Evolutionary conservation across 1,140 invertebrate genomes (phyloP).

Genomic region (Halesus radiatus): DNA sequence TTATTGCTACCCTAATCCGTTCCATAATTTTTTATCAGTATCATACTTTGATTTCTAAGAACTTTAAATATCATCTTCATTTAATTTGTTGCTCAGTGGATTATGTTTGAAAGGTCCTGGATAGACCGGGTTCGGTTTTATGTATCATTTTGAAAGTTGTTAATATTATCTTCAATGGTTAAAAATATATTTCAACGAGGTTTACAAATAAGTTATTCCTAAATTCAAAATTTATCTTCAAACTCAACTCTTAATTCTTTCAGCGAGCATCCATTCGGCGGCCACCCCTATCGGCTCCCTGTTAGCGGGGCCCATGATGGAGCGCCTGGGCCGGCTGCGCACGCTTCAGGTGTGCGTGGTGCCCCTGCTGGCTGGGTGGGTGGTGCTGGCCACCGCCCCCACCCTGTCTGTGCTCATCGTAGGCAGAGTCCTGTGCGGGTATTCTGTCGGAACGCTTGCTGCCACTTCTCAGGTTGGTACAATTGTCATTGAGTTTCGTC

Average conservation of each 20-base stretch:
- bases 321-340: conserved; percentile 73
- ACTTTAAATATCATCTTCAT: too few species aligned
- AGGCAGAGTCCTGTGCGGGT: conserved; percentile 77
- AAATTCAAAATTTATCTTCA: background rate
- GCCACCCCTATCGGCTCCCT: conserved; percentile 77
- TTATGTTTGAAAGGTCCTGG: too few species aligned
- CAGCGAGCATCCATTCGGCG: conserved; percentile 78
- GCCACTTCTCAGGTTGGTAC: conserved; percentile 75
- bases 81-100: too few species aligned
- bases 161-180: too few species aligned
- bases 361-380: conserved; percentile 76
- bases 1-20: too few species aligned
- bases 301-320: conserved; percentile 75
- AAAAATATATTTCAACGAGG: too few species aligned
- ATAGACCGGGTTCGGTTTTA: too few species aligned
- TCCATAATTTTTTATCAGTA: too few species aligned
- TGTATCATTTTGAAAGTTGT: too few species aligned
- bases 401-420: conserved; percentile 73
- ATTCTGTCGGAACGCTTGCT: conserved; percentile 78
- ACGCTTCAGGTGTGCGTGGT: conserved; percentile 73
- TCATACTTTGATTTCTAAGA: too few species aligned
- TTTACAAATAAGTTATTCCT: too few species aligned
- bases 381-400: conserved; percentile 73
- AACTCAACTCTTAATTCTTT: conserved; percentile 42
- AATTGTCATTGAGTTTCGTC: too few species aligned